Conservation (phyloP, 2,888 invertebrate genomes). For the Erpobdella octoculata region DNA sequence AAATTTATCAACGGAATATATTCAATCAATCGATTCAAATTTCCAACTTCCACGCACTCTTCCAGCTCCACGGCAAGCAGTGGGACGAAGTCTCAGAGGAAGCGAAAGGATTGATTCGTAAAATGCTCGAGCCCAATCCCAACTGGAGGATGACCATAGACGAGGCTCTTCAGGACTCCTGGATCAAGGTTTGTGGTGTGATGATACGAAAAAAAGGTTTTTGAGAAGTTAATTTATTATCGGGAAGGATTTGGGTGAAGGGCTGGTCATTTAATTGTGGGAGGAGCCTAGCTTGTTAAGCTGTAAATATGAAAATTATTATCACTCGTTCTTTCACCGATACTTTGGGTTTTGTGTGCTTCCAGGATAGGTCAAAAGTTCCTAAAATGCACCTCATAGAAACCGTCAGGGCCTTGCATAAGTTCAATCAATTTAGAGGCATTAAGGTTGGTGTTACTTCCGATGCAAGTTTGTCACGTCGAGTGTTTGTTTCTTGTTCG, state of each 20-base stretch:
- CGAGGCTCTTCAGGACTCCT: conserved; percentile 88
- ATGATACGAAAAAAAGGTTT: not conserved
- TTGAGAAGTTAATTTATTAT: not conserved
- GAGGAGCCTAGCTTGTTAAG: no score
- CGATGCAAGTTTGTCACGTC: not conserved
- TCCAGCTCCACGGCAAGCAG: conserved; percentile 54
- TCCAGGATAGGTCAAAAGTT: conserved; percentile 80
- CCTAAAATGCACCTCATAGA: conserved; percentile 79
- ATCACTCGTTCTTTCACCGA: no score
- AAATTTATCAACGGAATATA: no score
- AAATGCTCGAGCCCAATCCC: conserved; percentile 84
- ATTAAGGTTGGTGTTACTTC: conserved; percentile 53
- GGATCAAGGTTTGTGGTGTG: conserved; percentile 69
- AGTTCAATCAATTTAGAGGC: conserved; percentile 89
- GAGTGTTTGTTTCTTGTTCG: not conserved
- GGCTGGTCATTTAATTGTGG: not conserved
- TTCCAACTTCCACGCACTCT: no score
- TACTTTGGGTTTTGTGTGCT: no score
- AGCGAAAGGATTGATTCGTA: conserved; percentile 85
- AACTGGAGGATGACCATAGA: conserved; percentile 85
- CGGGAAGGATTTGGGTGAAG: not conserved
- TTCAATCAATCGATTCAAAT: no score
- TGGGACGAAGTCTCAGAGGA: conserved; percentile 89
- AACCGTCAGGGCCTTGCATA: conserved; percentile 90
- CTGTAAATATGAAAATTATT: no score